Evolutionary conservation across 2,888 invertebrate genomes (phyloP), one percentile per base, ranked within the genome.

Genomic region (Octonoba sinensis): DNA sequence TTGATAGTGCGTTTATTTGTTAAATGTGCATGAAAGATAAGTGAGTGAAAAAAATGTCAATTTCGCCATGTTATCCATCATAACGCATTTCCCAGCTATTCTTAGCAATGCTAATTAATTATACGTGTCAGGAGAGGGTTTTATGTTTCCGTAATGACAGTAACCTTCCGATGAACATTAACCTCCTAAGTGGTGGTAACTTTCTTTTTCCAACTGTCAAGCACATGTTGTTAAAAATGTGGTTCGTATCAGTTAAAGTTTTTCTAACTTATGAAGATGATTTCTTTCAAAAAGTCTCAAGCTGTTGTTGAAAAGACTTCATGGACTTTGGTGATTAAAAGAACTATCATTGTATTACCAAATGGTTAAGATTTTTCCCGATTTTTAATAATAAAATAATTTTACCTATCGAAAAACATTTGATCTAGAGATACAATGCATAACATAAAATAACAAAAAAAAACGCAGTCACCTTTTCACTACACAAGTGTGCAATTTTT

Each of bases 1-100:
- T 70, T 69, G 62, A 70, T 70, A 64, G 57, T 24, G 56, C 76
- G 70, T 69, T 77, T 70, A 77, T 77, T 77, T 77, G 76, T 54
- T 70, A 67, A 77, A 70, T 70, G 64, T 56, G 47, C 60, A 15
- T 18, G 24, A 46, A 51, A 77, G 76, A 77, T 70, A 77, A 70
- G 54, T 69, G 27, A 64, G 46, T 24, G 70, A 62, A 77, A 77
- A n/a, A 75, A 75, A 75, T 22, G 67, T 49, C 59, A 59, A 54
- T 75, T 60, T 24, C n/a, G 51, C 51, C 20, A n/a, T 36, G 47
- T 60, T 67, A 77, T 77, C 76, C 62, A 77, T 77, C 76, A 77
- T 70, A 70, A 44, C 54, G 69, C 54, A 76, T 69, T 76, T 69
- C 46, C 60, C 44, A 44, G 69, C 60, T 76, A 76, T 76, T 77